Evolutionary conservation across 2,888 invertebrate species (phyloP).

Genomic region (Herminia tarsipennalis): DNA sequence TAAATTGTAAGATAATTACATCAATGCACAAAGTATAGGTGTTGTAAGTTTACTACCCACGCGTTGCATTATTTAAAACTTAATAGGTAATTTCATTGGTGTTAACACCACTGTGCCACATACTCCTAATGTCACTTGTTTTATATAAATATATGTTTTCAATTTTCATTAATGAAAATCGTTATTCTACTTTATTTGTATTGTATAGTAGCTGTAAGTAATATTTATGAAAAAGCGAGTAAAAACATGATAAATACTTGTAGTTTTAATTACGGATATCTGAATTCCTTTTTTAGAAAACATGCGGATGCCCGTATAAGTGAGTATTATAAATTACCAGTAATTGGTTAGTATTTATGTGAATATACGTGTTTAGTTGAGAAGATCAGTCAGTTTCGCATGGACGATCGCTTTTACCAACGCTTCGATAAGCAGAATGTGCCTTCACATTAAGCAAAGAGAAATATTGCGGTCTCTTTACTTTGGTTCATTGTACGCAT

Average conservation of each 20-base stretch:
- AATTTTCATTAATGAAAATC: no score
- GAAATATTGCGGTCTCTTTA: conserved; percentile 18
- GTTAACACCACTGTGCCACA: conserved; percentile 33
- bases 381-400: conserved; percentile 70
- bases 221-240: no score
- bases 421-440: conserved; percentile 69
- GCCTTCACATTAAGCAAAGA: conserved; percentile 31
- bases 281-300: no score
- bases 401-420: conserved; percentile 75
- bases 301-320: no score
- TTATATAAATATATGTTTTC: no score
- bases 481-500: neutral
- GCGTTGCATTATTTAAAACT: neutral
- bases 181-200: no score
- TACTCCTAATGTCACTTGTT: conserved; percentile 11
- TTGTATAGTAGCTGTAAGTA: no score
- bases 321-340: conserved; percentile 20
- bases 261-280: no score
- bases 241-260: no score
- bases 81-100: conserved; percentile 24
- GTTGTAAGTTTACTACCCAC: neutral
- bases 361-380: conserved; percentile 40
- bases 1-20: no score
- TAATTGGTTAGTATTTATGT: conserved; percentile 32
- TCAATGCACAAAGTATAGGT: no score